Percentiles rank a stretch among this genome's conserved stretches.
Conservation (phyloP, 2,888 invertebrate genomes). For the Operophtera brumata region DNA sequence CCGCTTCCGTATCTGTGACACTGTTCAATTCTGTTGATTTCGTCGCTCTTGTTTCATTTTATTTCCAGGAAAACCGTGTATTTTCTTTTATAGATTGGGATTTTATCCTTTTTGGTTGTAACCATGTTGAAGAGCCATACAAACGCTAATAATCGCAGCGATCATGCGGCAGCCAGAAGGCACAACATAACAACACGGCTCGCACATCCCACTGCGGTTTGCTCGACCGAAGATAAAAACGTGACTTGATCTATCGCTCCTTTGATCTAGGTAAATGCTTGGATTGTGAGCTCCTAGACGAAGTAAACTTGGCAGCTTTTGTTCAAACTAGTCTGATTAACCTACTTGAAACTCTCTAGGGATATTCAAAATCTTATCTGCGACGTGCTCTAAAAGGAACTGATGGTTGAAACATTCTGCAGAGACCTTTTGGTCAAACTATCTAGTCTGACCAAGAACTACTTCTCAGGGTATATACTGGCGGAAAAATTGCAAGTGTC, state of each 20-base stretch:
- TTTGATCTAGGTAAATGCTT: constrained; percentile 36
- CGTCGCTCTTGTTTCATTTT: constrained; percentile 16
- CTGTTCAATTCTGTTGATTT: constrained; percentile 24
- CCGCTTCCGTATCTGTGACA: constrained; percentile 19
- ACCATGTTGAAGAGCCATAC: constrained; percentile 9
- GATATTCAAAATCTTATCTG: constrained; percentile 3
- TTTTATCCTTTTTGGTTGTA: background rate
- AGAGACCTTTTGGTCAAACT: constrained; percentile 3
- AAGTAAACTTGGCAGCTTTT: constrained; percentile 6
- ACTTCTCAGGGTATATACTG: background rate
- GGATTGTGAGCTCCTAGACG: constrained; percentile 12
- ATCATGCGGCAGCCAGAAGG: constrained; percentile 34
- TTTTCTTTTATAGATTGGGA: background rate
- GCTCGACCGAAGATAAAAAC: constrained; percentile 41
- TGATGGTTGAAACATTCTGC: background rate
- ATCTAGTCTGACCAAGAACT: constrained; percentile 2
- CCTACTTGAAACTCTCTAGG: constrained; percentile 6
- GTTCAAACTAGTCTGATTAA: constrained; percentile 7
- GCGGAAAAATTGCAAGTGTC: constrained; percentile 5
- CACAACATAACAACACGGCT: constrained; percentile 30
- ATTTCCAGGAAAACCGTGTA: constrained; percentile 14
- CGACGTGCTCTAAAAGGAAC: background rate
- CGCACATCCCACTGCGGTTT: constrained; percentile 25
- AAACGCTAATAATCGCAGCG: constrained; percentile 27
- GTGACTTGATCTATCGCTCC: constrained; percentile 49